Conservation (phyloP, 2,113 vertebrate genomes). For the Emydura subglobosa region DNA sequence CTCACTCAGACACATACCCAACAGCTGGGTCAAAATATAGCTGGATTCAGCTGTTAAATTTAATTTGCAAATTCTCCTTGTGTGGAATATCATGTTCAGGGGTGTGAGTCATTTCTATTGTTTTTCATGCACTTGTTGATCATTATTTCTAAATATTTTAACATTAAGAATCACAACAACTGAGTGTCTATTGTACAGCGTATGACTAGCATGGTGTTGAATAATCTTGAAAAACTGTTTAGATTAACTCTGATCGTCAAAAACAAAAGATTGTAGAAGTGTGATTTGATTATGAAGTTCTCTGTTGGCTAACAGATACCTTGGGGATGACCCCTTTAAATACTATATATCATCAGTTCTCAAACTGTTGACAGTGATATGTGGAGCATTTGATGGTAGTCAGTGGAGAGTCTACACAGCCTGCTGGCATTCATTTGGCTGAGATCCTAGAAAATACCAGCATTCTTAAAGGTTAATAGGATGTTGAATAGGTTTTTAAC, state of each 20-base stretch:
- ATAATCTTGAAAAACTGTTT: background rate
- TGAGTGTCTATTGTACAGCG: background rate
- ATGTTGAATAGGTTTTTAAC: background rate
- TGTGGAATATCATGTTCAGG: background rate
- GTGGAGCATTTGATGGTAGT: background rate
- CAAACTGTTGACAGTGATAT: background rate
- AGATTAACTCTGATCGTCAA: background rate
- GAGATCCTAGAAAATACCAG: background rate
- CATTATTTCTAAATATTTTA: background rate
- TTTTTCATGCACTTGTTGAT: background rate
- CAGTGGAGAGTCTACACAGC: background rate
- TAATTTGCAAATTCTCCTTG: background rate
- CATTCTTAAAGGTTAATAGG: background rate
- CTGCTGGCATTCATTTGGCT: background rate
- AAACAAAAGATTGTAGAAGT: background rate
- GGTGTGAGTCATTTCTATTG: background rate
- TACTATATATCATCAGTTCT: background rate
- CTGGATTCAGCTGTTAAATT: background rate
- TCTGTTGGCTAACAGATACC: background rate
- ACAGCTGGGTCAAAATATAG: fast-evolving
- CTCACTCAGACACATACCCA: fast-evolving
- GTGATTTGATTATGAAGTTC: background rate
- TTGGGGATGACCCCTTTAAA: background rate
- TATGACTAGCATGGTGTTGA: background rate
- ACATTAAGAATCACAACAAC: background rate